Evolutionary conservation across 2,888 invertebrate species (phyloP), one percentile per base, ranked within the genome.

Genomic region (Podabrus alpinus): DNA sequence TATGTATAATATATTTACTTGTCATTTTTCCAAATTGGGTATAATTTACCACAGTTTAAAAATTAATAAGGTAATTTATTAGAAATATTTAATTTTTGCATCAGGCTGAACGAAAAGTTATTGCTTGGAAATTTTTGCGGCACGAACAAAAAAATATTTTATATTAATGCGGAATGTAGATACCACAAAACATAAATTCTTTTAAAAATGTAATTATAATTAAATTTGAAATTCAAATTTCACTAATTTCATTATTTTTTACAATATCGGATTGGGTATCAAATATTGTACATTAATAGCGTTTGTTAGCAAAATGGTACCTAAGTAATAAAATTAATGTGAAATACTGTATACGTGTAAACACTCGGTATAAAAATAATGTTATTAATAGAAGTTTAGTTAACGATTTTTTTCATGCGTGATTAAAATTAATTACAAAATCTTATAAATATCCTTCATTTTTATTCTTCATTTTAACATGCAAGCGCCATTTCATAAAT

Each of bases 401-500:
- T 19, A 64, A 64, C 19, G 62, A 64, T 64, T 64, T 17, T 62
- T 62, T 64, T 64, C 62, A 19, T 64, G 62, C 62, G 62, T 64
- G 62, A 64, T 64, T 64, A 64, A 64, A 64, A 19, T 64, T 64
- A 64, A 64, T 64, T 64, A 64, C 19, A 19, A 64, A 21, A n/a
- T 21, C 62, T 64, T n/a, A 21, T n/a, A n/a, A n/a, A n/a, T 64
- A 64, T 19, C 19, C 62, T 19, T 64, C 17, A 64, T 64, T 64
- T 45, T 59, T 19, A 21, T 73, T 60, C 19, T 59, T 45, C 62
- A 45, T 64, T 81, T 60, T 13, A 69, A 67, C 72, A 61, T 71
- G 73, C 72, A 17, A 45, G 45, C n/a, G 59, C 19, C 66, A 69
- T 61, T 64, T 25, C 21, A 59, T 45, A 45, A 75, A 68, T 71